These are phyloP conservation scores for Theristicus caerulescens DNA, from an alignment of 2,113 vertebrate genomes.

Conservation along the genomic window DNA sequence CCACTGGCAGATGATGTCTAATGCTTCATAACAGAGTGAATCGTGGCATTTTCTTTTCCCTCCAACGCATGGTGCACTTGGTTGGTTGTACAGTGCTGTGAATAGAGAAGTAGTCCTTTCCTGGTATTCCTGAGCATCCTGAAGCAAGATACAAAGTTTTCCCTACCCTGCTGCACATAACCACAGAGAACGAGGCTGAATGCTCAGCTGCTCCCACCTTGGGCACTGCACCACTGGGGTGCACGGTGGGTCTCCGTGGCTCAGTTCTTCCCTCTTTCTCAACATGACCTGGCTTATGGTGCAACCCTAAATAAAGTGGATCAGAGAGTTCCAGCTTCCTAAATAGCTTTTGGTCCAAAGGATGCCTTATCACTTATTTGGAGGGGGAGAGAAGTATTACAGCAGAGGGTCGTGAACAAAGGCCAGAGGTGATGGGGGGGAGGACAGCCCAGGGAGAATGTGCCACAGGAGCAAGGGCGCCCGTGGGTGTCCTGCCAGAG, in stretches of 20 bases:
- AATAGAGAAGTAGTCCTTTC: not conserved
- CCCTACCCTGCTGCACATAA: not conserved
- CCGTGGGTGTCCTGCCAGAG: not conserved
- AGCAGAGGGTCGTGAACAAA: not conserved
- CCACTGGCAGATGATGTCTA: not conserved
- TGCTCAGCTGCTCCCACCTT: not conserved
- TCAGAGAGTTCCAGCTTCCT: not conserved
- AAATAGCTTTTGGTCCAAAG: not conserved
- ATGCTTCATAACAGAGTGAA: not conserved
- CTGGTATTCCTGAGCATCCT: not conserved
- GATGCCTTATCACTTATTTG: not conserved
- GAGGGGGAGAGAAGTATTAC: not conserved
- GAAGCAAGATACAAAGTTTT: not conserved
- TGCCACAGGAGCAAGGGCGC: not conserved
- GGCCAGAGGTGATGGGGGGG: not conserved
- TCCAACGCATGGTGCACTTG: not conserved
- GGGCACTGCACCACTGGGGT: not conserved
- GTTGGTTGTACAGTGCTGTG: not conserved
- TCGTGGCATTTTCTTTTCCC: not conserved
- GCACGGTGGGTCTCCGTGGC: not conserved
- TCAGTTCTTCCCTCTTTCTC: not conserved
- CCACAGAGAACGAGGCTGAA: not conserved
- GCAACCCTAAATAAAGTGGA: not conserved
- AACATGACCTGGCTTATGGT: not conserved
- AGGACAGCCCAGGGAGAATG: accelerated